phyloP scores from a whole-genome alignment of 2,797 vertebrate genomes.

The Florisuga fusca region DNA sequence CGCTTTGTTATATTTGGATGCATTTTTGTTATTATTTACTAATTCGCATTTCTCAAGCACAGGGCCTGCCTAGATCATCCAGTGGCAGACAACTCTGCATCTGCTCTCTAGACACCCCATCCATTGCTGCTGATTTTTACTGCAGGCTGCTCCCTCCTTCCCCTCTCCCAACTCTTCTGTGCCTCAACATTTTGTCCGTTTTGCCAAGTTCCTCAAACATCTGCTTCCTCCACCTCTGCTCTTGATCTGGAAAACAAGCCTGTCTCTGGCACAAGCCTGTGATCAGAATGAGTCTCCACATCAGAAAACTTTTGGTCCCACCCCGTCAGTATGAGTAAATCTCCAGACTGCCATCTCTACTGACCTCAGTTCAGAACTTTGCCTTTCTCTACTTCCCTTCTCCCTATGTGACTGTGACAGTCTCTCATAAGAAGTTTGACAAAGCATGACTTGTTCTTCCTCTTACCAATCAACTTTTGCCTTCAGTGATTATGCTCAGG shows the following conservation, averaged over 20 bases:
- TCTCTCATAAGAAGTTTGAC: background rate
- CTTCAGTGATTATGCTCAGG: background rate
- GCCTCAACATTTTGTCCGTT: constrained; percentile 25
- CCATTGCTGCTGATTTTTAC: background rate
- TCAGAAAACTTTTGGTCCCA: background rate
- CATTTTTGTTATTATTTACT: background rate
- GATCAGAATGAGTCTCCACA: background rate
- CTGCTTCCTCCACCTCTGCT: constrained; percentile 31
- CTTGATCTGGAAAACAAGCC: background rate
- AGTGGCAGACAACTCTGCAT: background rate
- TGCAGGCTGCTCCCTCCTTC: background rate
- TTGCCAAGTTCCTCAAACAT: constrained; percentile 58
- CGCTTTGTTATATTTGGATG: background rate
- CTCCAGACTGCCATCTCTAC: background rate
- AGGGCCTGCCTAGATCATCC: background rate
- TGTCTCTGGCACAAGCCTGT: constrained; percentile 5
- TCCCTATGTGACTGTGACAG: background rate
- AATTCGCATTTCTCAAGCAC: background rate
- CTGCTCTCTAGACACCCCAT: background rate
- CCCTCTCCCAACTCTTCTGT: background rate
- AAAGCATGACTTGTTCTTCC: background rate
- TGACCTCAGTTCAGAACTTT: background rate
- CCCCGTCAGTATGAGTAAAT: background rate
- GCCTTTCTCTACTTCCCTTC: background rate
- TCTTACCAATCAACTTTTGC: background rate